Conservation (phyloP, 2,113 vertebrate species). For the Pomatostomus ruficeps region DNA sequence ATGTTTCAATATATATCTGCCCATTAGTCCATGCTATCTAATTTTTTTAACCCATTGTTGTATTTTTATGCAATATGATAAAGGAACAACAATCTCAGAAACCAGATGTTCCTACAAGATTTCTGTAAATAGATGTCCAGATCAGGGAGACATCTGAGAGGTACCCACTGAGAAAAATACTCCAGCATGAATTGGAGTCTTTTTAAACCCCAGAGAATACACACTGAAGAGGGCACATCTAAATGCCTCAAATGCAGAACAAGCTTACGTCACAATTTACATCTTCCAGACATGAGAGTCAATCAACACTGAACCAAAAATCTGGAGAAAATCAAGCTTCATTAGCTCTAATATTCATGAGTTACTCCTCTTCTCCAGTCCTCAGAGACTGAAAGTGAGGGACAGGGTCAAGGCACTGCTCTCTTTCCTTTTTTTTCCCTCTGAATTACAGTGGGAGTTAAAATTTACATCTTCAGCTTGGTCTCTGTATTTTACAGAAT, state of each 20-base stretch:
- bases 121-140: neutral
- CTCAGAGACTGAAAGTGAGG: neutral
- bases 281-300: neutral
- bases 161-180: neutral
- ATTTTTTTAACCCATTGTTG: neutral
- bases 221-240: neutral
- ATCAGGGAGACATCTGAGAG: neutral
- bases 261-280: neutral
- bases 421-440: neutral
- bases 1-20: neutral
- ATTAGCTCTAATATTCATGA: slow-evolving; percentile 20
- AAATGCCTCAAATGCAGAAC: neutral
- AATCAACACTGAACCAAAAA: neutral
- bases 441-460: neutral
- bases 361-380: neutral
- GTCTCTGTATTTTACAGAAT: neutral
- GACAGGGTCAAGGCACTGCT: neutral
- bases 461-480: neutral
- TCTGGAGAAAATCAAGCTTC: slow-evolving; percentile 3
- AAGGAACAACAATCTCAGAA: neutral
- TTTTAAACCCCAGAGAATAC: neutral
- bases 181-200: neutral
- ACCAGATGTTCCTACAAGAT: neutral
- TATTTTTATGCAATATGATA: neutral
- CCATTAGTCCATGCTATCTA: neutral